Evolutionary conservation across 2,797 vertebrate species (phyloP).

Genomic region (Hylomyscus alleni): DNA sequence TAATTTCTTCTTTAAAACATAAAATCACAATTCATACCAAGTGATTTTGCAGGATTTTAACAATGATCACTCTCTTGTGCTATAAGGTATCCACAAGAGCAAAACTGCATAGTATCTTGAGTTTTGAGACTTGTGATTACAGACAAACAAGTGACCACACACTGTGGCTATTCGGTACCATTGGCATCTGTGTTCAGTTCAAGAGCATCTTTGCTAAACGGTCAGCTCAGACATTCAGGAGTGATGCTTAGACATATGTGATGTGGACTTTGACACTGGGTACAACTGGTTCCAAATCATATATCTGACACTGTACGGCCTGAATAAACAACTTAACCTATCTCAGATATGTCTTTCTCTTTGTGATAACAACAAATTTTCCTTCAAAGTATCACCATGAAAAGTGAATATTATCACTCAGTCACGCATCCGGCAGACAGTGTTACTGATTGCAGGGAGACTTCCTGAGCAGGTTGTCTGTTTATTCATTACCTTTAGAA

Average conservation of each 20-base stretch:
- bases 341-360: background rate
- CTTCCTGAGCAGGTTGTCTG: background rate
- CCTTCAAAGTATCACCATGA: background rate
- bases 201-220: no score
- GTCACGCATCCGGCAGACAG: background rate
- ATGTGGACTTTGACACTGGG: background rate
- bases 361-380: background rate
- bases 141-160: background rate
- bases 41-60: conserved; percentile 51
- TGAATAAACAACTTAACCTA: background rate
- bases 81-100: conserved; percentile 6
- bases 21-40: conserved; percentile 36
- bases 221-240: background rate
- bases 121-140: conserved; percentile 18
- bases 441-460: background rate
- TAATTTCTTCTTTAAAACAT: conserved; percentile 49
- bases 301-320: background rate
- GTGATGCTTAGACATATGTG: background rate
- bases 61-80: conserved; percentile 10
- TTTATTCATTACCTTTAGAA: background rate
- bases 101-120: conserved; percentile 16
- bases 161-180: background rate
- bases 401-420: background rate
- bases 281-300: background rate
- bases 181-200: background rate